Evolutionary conservation across 2,113 vertebrate species (phyloP).

Genomic region (Odocoileus hemionus): DNA sequence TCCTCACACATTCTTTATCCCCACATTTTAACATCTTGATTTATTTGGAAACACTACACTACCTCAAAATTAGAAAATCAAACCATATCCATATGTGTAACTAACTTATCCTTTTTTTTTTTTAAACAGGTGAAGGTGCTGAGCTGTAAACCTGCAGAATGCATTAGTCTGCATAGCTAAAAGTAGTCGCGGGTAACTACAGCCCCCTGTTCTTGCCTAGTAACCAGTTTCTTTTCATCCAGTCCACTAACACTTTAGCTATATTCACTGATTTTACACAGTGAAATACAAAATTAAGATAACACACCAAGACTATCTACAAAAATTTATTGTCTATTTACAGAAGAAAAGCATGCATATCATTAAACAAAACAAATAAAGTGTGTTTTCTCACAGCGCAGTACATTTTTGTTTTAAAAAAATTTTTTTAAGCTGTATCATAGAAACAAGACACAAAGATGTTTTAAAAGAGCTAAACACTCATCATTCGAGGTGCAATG

Average conservation of each 20-base stretch:
- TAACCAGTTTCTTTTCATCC: constrained; percentile 57
- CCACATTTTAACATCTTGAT: not conserved
- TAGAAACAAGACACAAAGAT: not conserved
- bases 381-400: constrained; percentile 47
- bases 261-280: constrained; percentile 61
- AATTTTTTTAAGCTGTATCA: not conserved
- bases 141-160: constrained; percentile 74
- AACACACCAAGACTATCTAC: constrained; percentile 71
- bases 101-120: constrained; percentile 49
- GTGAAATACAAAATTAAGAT: constrained; percentile 67
- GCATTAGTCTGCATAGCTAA: constrained; percentile 16
- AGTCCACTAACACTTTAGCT: constrained; percentile 55
- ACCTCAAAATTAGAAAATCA: not conserved
- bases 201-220: constrained; percentile 62
- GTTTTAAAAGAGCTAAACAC: constrained; percentile 71
- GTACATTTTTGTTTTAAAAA: not conserved
- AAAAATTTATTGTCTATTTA: constrained; percentile 84
- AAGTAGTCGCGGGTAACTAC: constrained; percentile 60
- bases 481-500: constrained; percentile 99
- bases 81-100: not conserved
- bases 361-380: constrained; percentile 66
- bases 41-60: not conserved
- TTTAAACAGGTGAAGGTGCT: constrained; percentile 77
- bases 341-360: constrained; percentile 73
- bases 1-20: not conserved